A percentile compares a stretch with the other conserved stretches of the same genome.
Evolutionary conservation across 2,113 vertebrate genomes (phyloP).

Genomic region (Leuciscus idus): DNA sequence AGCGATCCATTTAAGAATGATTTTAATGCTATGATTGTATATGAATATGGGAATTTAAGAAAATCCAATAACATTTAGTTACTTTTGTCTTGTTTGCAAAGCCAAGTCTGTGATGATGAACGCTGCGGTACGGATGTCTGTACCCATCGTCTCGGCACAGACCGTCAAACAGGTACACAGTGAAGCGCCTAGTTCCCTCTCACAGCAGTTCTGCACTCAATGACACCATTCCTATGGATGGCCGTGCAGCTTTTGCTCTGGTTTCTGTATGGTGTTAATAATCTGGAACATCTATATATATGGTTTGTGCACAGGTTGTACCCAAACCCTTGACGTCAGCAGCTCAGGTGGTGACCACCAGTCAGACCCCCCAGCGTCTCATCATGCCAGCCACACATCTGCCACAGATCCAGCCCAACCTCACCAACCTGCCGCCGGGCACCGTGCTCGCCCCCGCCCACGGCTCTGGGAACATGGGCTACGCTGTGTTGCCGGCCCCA

Average conservation of each 20-base stretch:
- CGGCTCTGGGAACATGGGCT: conserved; percentile 89
- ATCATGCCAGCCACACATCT: conserved; percentile 98
- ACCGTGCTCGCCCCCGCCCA: conserved; percentile 92
- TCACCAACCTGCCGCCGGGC: conserved; percentile 92
- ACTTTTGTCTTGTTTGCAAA: conserved; percentile 58
- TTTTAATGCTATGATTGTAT: not conserved
- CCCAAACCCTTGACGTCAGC: conserved; percentile 87
- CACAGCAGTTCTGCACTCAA: not conserved
- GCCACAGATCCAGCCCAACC: conserved; percentile 95
- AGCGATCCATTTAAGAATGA: not conserved
- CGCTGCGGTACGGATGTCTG: conserved; percentile 90
- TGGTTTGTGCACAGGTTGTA: conserved; percentile 78
- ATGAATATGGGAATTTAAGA: not conserved
- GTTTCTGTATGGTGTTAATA: not conserved
- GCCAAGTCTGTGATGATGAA: conserved; percentile 93
- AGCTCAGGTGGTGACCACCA: conserved; percentile 88
- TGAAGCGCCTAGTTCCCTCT: not conserved
- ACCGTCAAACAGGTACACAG: conserved; percentile 88
- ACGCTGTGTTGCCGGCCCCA: conserved; percentile 93
- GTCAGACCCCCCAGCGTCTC: conserved; percentile 91
- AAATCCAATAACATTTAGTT: not conserved
- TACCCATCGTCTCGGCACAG: conserved; percentile 91
- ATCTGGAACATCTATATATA: too few relatives aligned
- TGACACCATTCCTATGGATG: not conserved
- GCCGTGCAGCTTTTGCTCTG: not conserved